These are phyloP conservation scores for Bovichtus variegatus DNA, from an alignment of 2,797 vertebrate species.

Conservation along the genomic window DNA sequence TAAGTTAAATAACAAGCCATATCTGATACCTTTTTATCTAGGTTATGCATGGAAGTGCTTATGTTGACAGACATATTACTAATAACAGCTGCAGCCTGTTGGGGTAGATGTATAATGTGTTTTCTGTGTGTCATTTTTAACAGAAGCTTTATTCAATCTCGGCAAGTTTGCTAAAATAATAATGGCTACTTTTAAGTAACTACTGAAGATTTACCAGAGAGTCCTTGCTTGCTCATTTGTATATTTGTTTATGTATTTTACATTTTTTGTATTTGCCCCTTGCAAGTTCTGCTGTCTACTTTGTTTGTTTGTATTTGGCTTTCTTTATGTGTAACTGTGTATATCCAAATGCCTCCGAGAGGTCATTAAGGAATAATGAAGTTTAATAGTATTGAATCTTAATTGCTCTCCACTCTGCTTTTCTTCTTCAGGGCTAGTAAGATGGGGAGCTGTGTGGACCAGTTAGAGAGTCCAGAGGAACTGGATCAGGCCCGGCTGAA, in stretches of 20 bases:
- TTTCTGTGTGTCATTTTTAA: neutral
- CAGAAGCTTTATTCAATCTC: neutral
- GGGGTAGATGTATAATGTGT: neutral
- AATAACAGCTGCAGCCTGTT: neutral
- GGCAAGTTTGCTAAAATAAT: neutral
- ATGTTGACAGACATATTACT: neutral
- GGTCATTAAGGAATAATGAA: neutral
- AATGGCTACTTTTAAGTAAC: neutral
- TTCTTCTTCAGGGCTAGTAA: constrained; percentile 57
- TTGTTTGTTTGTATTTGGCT: neutral
- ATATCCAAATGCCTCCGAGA: no score
- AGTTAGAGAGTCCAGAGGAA: constrained; percentile 68
- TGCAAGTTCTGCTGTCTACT: neutral
- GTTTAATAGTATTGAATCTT: neutral
- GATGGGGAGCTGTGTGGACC: constrained; percentile 49
- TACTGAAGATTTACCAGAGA: neutral
- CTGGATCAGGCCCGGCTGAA: constrained; percentile 73
- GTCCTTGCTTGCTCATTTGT: neutral
- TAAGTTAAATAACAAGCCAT: neutral
- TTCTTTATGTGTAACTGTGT: neutral
- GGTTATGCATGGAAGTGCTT: neutral
- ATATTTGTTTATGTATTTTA: neutral
- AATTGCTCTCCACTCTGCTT: neutral
- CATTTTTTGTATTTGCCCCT: no score
- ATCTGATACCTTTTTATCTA: neutral